These are phyloP conservation scores for Mallateleia sp. DNA, from an alignment of 2,888 invertebrate genomes.

Conservation along the genomic window DNA sequence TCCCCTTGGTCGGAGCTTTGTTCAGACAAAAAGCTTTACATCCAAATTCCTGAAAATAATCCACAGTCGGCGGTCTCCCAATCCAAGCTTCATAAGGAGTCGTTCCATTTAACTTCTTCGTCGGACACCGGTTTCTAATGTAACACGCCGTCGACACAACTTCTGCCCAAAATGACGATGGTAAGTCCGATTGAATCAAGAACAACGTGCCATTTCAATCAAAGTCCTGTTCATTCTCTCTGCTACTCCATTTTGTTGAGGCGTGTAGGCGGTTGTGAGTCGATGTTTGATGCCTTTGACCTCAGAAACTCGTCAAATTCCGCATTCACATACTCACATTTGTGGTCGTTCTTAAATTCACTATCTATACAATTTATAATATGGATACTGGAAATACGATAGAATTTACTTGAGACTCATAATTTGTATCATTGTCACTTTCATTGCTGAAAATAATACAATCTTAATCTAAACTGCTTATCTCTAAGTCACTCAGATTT, in stretches of 20 bases:
- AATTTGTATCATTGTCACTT: too few relatives aligned
- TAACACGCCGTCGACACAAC: constrained; percentile 47
- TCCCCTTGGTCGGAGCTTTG: not conserved
- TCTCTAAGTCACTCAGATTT: too few relatives aligned
- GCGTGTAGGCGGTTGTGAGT: constrained; percentile 80
- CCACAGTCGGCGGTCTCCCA: constrained; percentile 3
- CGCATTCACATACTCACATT: constrained; percentile 61
- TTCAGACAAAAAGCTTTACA: not conserved
- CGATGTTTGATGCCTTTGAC: constrained; percentile 34
- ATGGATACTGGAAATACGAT: too few relatives aligned
- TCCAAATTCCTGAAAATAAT: constrained; percentile 2
- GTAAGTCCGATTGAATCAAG: constrained; percentile 45
- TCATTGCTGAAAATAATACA: too few relatives aligned
- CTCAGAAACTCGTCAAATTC: constrained; percentile 46
- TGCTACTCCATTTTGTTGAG: constrained; percentile 84
- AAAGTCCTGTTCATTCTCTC: constrained; percentile 81
- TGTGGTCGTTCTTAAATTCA: too few relatives aligned
- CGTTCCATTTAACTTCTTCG: constrained; percentile 52
- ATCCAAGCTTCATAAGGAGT: constrained; percentile 77
- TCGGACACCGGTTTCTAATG: constrained; percentile 74
- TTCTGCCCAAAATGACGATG: constrained; percentile 61
- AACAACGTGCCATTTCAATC: constrained; percentile 71
- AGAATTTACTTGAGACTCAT: too few relatives aligned
- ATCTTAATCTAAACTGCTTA: too few relatives aligned
- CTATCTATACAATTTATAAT: too few relatives aligned